Evolutionary conservation across 2,888 invertebrate species (phyloP), one percentile per base, ranked within the genome.

Genomic region (Parthenolecanium corni): DNA sequence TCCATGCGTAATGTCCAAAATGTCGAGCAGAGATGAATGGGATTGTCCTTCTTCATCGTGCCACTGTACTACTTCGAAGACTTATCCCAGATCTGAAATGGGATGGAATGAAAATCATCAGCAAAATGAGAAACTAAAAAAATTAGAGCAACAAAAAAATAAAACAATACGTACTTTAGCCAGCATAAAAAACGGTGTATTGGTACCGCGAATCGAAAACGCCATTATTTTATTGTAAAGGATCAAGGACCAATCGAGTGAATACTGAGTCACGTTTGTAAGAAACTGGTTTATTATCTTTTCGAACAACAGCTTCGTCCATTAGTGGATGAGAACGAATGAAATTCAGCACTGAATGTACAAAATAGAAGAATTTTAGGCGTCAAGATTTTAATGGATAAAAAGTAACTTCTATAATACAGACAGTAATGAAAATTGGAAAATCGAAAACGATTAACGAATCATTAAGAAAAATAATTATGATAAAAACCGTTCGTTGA

Each of bases 251-350:
- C 65, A 95, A 78, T 71, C 87, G 83, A 62, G 91, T 92, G 77
- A 94, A 90, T 76, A 92, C 85, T 67, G 92, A 78, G 76, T 94
- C 93, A 64, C 93, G 79, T 74, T 91, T 91, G 79, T 87, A 92
- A 77, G 89, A 93, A 63, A 93, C 90, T 0, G 95, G 95, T 73
- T 89, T 89, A 72, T 91, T 91, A 72, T 89, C 85, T 73, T 91
- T 89, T 74, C 93, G 93, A 69, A 87, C 86, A 52, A 97, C 92
- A 2, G 95, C 92, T 52, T 89, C 89, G 76, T 97, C 95, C 95
- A 98, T 95, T 65, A 98, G 78, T 1, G 97, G 94, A 76, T 98
- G 97, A 6, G 92, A 89, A 70, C 92, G 85, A 72, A 97, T 94
- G 76, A 97, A 98, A 76, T 94, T 95, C 68, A 95, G 80, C 14